phyloP scores from a whole-genome alignment of 2,797 vertebrate species.

The Sphenopsis melanotis region DNA sequence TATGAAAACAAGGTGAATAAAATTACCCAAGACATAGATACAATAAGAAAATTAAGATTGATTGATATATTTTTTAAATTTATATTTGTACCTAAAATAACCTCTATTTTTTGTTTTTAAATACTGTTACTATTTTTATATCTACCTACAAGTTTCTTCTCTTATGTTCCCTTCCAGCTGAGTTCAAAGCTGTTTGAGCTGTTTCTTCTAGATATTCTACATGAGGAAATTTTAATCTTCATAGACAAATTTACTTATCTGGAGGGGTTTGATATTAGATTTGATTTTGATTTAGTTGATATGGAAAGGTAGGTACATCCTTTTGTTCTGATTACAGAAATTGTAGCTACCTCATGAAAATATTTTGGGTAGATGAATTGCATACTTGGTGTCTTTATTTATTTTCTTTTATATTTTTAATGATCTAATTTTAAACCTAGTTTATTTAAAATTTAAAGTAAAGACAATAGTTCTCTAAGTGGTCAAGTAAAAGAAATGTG shows the following conservation, averaged over 20 bases:
- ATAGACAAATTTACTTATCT: background rate
- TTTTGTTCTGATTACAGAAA: background rate
- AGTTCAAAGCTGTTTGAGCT: rapidly evolving
- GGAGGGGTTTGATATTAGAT: background rate
- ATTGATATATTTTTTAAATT: background rate
- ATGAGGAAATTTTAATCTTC: background rate
- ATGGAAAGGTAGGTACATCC: background rate
- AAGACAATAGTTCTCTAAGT: background rate
- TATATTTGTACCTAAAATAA: background rate
- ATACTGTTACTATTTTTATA: background rate
- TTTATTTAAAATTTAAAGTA: background rate
- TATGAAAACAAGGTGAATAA: background rate
- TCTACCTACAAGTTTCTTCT: background rate
- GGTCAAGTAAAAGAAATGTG: background rate
- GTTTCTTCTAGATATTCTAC: background rate
- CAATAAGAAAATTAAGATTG: background rate
- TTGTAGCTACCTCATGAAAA: background rate
- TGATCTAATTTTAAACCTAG: background rate
- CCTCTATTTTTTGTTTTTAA: background rate
- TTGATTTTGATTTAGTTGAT: background rate
- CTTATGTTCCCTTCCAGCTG: background rate
- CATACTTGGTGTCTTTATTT: background rate
- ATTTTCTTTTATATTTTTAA: background rate
- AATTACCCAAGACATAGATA: background rate
- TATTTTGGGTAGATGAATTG: background rate